Evolutionary conservation across 2,888 invertebrate genomes (phyloP).

Genomic region (Oxytorus armatus): DNA sequence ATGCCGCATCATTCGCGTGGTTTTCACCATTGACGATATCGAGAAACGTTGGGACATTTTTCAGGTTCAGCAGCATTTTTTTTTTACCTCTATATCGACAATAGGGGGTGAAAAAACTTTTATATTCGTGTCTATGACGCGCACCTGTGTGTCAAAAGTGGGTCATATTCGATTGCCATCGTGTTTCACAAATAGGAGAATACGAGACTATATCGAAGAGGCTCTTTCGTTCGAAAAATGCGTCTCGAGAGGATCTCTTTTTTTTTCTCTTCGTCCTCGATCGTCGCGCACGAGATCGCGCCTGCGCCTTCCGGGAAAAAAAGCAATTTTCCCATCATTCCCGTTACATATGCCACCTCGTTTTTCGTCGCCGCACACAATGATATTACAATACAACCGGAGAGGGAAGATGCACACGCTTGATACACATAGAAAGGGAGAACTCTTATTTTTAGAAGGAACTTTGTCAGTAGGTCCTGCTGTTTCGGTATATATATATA

Average conservation of each 20-base stretch:
- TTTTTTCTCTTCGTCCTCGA: conserved; percentile 20
- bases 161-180: conserved; percentile 59
- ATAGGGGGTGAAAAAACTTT: not conserved
- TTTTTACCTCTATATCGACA: not conserved
- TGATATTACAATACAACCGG: conserved; percentile 6
- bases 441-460: conserved; percentile 51
- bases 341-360: conserved; percentile 8
- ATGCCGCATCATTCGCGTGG: not conserved
- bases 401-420: conserved; percentile 26
- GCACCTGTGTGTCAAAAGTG: conserved; percentile 59
- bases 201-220: conserved; percentile 33
- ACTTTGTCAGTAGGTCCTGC: conserved; percentile 32
- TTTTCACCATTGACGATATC: conserved; percentile 17
- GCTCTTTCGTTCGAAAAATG: conserved; percentile 30
- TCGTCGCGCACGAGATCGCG: conserved; percentile 37
- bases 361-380: not conserved
- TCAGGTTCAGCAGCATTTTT: conserved; percentile 7
- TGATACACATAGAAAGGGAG: conserved; percentile 12
- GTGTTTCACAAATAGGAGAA: conserved; percentile 31
- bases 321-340: conserved; percentile 35
- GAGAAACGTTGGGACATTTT: no score
- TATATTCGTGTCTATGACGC: conserved; percentile 1
- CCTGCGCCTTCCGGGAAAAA: conserved; percentile 1
- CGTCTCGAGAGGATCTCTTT: conserved; percentile 30
- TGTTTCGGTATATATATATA: not conserved